Evolutionary conservation across 35 echinoderm and acorn worm genomes (phyloP), one percentile per base, ranked within the genome.

Genomic region (Ophiothrix spiculata): DNA sequence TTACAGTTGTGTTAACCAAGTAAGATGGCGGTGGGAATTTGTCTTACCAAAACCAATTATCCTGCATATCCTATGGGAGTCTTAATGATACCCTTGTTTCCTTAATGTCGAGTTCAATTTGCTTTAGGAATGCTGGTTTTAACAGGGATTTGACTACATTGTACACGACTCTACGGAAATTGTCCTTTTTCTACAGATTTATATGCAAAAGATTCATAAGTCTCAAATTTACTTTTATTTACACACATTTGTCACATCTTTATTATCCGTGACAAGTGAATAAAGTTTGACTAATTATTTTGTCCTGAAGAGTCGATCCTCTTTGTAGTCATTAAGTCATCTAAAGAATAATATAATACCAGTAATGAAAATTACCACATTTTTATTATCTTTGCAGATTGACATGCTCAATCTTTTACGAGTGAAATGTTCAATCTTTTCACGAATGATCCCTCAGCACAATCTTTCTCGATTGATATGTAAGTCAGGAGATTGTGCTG

Each of bases 41-140:
- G n/a, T n/a, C n/a, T n/a, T n/a, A n/a, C 79, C 39, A 28, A 81
- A 31, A 39, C 80, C 80, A 41, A 45, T 56, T 83, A 83, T 56
- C 8, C 0, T 29, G 36, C 42, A 42, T 41, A 11, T 80, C 23
- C 39, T 80, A 17, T 21, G 79, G 42, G 42, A 40, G 16, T 32
- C 39, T 80, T n/a, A 80, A 39, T 31, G 4, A 42, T 80, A 10
- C 60, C 60, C 60, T 12, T 80, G 42, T 36, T 32, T 42, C 38
- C 39, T 42, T 46, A 36, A n/a, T 42, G 79, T 42, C 79, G 25
- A 12, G 32, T 42, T 31, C 42, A 1, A 80, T 41, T 25, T 46
- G 31, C n/a, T n/a, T 32, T 36, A 10, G 2, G 42, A 49, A 49
- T 49, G 29, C 29, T 69, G 60, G 17, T 69, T 25, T 69, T n/a